phyloP scores from a whole-genome alignment of 2,797 vertebrate species.

The Neosilurus hyrtlii region DNA sequence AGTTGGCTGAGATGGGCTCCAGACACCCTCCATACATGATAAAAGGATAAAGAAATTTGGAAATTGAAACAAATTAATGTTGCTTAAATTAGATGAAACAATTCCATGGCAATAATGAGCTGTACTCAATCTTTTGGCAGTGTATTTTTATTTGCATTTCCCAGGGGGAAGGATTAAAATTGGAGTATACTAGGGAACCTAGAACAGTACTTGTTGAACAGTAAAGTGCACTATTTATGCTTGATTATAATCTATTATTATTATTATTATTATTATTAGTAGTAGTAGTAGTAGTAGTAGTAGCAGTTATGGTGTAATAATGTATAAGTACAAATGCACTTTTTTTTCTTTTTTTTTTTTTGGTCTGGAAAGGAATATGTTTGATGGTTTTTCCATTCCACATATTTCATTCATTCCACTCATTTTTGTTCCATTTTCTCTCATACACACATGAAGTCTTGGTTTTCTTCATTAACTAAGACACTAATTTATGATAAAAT shows the following conservation, averaged over 20 bases:
- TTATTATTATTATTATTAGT: background rate
- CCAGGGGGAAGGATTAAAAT: background rate
- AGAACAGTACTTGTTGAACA: background rate
- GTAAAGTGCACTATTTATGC: background rate
- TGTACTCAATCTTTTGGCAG: too few species aligned
- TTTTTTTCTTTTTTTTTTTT: background rate
- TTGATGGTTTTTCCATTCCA: background rate
- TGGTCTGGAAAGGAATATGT: background rate
- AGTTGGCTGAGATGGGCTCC: too few species aligned
- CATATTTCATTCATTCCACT: background rate
- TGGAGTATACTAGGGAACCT: background rate
- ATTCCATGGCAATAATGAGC: too few species aligned
- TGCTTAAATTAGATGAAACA: too few species aligned
- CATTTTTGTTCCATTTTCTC: background rate
- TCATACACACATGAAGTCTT: background rate
- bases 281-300: background rate
- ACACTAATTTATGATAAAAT: conserved; percentile 32
- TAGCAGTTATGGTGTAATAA: background rate
- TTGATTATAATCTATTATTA: background rate
- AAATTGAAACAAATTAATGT: too few species aligned
- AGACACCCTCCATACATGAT: too few species aligned
- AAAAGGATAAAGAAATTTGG: too few species aligned
- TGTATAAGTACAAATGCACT: background rate
- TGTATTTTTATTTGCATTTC: too few species aligned
- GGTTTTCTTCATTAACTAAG: conserved; percentile 21